Percentiles rank a stretch among this genome's conserved stretches.
phyloP scores from a whole-genome alignment of 2,888 invertebrate species.

The Troglohyphantes excavatus region DNA sequence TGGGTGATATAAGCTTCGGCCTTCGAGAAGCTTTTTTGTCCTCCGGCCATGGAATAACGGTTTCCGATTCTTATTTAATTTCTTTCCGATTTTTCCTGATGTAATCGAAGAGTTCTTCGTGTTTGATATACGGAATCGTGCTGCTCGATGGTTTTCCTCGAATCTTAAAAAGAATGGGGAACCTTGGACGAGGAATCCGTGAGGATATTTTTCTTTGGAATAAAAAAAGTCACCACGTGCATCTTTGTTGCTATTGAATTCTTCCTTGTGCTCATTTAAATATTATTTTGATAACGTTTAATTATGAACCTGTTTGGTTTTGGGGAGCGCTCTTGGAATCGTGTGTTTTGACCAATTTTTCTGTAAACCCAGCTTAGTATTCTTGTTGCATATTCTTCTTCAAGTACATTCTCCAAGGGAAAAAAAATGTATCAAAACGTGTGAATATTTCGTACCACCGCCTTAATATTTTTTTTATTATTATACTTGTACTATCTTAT shows the following conservation, averaged over 20 bases:
- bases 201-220: background rate
- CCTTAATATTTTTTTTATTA: no score
- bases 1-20: slow-evolving; percentile 53
- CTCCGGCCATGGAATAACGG: slow-evolving; percentile 43
- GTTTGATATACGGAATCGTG: background rate
- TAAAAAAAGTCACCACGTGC: background rate
- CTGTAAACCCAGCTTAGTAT: background rate
- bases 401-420: no score
- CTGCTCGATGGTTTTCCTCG: slow-evolving; percentile 12
- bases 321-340: background rate
- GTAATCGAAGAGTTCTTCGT: slow-evolving; percentile 23
- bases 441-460: no score
- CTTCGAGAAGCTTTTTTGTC: background rate
- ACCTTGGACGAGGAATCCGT: slow-evolving; percentile 9
- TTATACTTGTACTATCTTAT: no score
- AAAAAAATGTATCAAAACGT: no score
- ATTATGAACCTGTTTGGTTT: background rate
- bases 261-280: background rate
- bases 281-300: background rate
- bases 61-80: slow-evolving; percentile 36
- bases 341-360: background rate
- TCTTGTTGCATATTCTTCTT: background rate
- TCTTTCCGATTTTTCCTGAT: slow-evolving; percentile 46
- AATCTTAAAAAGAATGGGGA: background rate
- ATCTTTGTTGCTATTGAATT: background rate